Percentiles rank a stretch among this genome's conserved stretches.
Conservation (phyloP, 2,888 invertebrate species). For the Bhutanitis thaidina region DNA sequence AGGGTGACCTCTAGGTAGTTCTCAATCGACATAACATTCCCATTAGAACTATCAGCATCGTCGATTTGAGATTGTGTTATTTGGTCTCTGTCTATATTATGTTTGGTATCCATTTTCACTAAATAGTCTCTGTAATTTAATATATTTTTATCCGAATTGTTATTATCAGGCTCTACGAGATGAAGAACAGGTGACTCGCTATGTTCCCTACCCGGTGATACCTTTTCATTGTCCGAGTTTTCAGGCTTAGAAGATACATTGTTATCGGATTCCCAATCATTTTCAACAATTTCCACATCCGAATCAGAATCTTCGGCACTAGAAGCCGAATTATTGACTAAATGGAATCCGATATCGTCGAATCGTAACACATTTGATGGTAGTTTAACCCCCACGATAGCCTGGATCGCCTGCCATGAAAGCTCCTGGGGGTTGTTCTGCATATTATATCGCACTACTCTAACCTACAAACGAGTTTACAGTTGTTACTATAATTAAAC, state of each 20-base stretch:
- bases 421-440: slow-evolving; percentile 81
- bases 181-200: slow-evolving; percentile 70
- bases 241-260: slow-evolving; percentile 69
- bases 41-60: slow-evolving; percentile 71
- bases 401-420: slow-evolving; percentile 80
- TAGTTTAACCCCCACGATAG: slow-evolving; percentile 78
- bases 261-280: slow-evolving; percentile 75
- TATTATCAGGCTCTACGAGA: slow-evolving; percentile 72
- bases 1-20: slow-evolving; percentile 76
- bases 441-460: slow-evolving; percentile 79
- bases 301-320: slow-evolving; percentile 75
- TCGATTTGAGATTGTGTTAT: slow-evolving; percentile 55
- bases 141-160: slow-evolving; percentile 62
- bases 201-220: slow-evolving; percentile 65
- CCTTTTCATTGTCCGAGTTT: slow-evolving; percentile 72
- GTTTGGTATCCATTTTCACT: slow-evolving; percentile 68
- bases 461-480: slow-evolving; percentile 78
- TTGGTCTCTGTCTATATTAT: slow-evolving; percentile 56
- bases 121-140: slow-evolving; percentile 64
- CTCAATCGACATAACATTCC: slow-evolving; percentile 75
- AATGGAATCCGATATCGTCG: slow-evolving; percentile 75
- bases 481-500: slow-evolving; percentile 55
- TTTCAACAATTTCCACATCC: slow-evolving; percentile 76
- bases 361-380: slow-evolving; percentile 75
- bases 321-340: slow-evolving; percentile 67